A percentile compares a stretch with the other conserved stretches of the same genome.
phyloP scores from a whole-genome alignment of 2,797 vertebrate species.

The Falco peregrinus region DNA sequence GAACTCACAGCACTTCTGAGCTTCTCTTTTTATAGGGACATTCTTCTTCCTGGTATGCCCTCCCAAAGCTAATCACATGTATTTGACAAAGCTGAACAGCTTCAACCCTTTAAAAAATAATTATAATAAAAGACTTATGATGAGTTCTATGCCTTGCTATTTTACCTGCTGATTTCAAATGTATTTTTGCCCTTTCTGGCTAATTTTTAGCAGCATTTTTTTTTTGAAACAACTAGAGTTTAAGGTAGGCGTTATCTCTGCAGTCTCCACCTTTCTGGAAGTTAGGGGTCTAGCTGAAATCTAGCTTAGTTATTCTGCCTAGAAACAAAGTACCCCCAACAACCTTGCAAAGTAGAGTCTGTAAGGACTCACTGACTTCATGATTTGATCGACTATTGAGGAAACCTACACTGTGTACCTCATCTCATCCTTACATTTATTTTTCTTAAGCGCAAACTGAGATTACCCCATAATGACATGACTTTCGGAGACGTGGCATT shows the following conservation, averaged over 20 bases:
- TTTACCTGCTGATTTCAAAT: neutral
- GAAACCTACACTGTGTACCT: neutral
- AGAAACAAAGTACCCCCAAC: neutral
- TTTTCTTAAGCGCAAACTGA: neutral
- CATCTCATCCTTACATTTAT: neutral
- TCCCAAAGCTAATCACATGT: neutral
- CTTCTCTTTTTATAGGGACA: neutral
- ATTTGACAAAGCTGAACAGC: neutral
- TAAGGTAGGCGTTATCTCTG: neutral
- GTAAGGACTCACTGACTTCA: neutral
- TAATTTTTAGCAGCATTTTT: neutral
- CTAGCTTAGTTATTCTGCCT: neutral
- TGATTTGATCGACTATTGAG: neutral
- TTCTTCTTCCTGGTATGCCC: neutral
- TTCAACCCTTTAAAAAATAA: neutral
- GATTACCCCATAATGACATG: neutral
- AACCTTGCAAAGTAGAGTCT: neutral
- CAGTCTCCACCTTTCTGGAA: neutral
- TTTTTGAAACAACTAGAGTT: neutral
- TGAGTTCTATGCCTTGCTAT: neutral
- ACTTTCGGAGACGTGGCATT: neutral
- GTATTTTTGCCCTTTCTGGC: neutral
- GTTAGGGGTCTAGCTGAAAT: neutral
- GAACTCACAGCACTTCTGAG: neutral
- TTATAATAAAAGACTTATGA: rapidly evolving